Base-by-base conservation (phyloP, 2,888 invertebrate species). In the Ochlodes sylvanus region DNA sequence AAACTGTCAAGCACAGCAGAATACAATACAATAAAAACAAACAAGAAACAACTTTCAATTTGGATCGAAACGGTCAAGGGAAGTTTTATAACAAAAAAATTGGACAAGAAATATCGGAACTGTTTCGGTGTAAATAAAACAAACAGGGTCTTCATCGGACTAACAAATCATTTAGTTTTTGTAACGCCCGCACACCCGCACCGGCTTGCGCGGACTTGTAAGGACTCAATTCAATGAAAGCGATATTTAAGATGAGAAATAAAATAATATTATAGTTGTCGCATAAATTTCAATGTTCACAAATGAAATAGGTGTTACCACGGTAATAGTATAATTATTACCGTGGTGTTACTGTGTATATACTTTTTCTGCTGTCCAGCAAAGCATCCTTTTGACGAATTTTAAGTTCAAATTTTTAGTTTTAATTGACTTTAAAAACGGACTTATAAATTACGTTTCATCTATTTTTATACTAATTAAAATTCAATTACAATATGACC, bases 141-240 rank as follows among this genome's bases (percentile, higher is more conserved):
- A 75, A 75, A 70, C 82, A 79, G 79, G 83, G 79, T 83, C 85
- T 84, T 84, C 87, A 87, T 87, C 85, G 79, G 71, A 77, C 77
- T 80, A 80, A 90, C 89, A 89, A 89, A 88, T 89, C 86, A 87
- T 83, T 82, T 79, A 75, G 80, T 85, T 87, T 87, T 88, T 85
- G 74, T 74, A 71, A 70, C 67, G 15, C 75, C 27, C 27, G 27
- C 27, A 27, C 27, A 5, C 71, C 71, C 69, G 69, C 75, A 68
- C 34, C 67, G 73, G 67, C 70, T 73, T 75, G 79, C 81, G 82
- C 80, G 57, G 60, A 61, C 17, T 67, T 70, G 60, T 76, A 74
- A 50, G 75, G 72, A 71, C 32, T n/a, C 19, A 0, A 15, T 12
- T 14, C 38, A 60, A 1, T 4, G 12, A 76, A 78, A 58, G 52